These are phyloP conservation scores for Selene dorsalis DNA, from an alignment of 2,797 vertebrate species.

Conservation along the genomic window DNA sequence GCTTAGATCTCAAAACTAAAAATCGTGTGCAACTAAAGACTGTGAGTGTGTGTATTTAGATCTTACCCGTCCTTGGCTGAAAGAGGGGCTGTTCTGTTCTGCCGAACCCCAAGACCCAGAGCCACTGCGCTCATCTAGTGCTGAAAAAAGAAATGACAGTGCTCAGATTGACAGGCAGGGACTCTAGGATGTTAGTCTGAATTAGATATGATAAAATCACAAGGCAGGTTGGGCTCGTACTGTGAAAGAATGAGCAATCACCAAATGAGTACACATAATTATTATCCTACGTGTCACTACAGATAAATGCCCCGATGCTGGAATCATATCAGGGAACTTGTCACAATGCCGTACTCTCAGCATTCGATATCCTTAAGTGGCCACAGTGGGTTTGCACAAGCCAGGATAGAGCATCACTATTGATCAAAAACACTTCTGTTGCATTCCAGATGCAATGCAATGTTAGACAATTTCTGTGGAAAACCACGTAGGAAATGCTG, in stretches of 20 bases:
- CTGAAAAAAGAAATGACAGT: constrained; percentile 67
- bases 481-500: constrained; percentile 41
- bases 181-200: constrained; percentile 19
- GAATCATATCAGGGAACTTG: constrained; percentile 39
- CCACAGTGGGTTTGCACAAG: constrained; percentile 39
- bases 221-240: constrained; percentile 10
- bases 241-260: constrained; percentile 1
- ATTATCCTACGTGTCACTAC: constrained; percentile 29
- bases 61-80: constrained; percentile 94
- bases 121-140: constrained; percentile 92
- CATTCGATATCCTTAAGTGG: constrained; percentile 45
- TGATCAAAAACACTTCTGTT: constrained; percentile 53
- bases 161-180: constrained; percentile 44
- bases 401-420: constrained; percentile 38
- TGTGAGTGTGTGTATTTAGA: constrained; percentile 32
- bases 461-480: constrained; percentile 27
- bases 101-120: constrained; percentile 92
- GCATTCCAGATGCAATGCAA: constrained; percentile 46
- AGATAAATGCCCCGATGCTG: constrained; percentile 33
- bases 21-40: constrained; percentile 48
- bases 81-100: constrained; percentile 95
- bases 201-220: constrained; percentile 15
- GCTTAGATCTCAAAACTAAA: constrained; percentile 65
- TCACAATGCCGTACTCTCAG: constrained; percentile 28
- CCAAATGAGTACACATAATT: constrained; percentile 25